These are phyloP conservation scores for Salminus brasiliensis DNA, from an alignment of 2,113 vertebrate species.

Conservation along the genomic window DNA sequence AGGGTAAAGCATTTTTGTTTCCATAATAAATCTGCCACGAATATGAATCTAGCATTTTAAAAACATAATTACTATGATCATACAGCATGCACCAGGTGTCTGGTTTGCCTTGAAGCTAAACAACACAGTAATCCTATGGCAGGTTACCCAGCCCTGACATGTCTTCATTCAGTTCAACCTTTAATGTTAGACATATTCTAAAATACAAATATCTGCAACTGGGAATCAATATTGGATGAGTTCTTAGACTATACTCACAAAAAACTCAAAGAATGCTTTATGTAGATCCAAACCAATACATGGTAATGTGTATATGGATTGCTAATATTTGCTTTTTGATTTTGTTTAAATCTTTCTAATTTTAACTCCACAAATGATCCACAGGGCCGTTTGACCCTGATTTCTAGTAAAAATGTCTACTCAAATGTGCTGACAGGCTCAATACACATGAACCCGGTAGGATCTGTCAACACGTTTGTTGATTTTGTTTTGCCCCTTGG, in stretches of 20 bases:
- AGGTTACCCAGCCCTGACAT: neutral
- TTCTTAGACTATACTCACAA: too few species aligned
- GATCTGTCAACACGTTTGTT: neutral
- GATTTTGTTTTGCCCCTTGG: neutral
- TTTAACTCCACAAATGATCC: neutral
- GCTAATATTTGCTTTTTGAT: neutral
- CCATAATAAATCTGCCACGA: neutral
- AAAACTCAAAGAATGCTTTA: too few species aligned
- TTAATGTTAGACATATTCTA: neutral
- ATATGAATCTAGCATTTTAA: neutral
- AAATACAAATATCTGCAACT: neutral
- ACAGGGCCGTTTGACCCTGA: too few species aligned
- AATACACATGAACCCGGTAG: neutral
- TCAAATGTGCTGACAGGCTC: neutral
- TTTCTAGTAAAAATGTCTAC: slow-evolving; percentile 2
- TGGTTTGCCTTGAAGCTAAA: neutral
- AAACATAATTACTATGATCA: slow-evolving; percentile 1
- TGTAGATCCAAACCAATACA: neutral
- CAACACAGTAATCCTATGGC: neutral
- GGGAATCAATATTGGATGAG: neutral
- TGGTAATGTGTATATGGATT: neutral
- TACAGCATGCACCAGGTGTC: neutral
- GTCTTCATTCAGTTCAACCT: neutral
- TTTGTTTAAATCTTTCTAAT: neutral
- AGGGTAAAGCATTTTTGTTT: neutral